Percentiles rank a stretch among this genome's conserved stretches.
phyloP scores from a whole-genome alignment of 2,113 vertebrate genomes.

The Bufo gargarizans region DNA sequence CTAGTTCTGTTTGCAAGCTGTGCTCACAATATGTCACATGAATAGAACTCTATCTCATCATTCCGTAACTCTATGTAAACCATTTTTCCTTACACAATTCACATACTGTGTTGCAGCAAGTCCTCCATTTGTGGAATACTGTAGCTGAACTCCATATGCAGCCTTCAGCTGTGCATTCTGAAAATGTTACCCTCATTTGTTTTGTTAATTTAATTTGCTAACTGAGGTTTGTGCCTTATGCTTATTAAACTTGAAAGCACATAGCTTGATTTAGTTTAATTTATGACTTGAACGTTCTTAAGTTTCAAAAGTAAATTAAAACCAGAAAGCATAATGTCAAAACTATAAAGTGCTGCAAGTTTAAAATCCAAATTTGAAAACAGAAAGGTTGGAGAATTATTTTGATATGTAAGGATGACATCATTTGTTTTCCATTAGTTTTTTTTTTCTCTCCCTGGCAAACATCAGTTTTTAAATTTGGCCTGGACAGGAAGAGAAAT shows the following conservation, averaged over 20 bases:
- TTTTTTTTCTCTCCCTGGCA: not conserved
- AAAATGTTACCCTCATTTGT: constrained; percentile 33
- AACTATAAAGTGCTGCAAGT: constrained; percentile 37
- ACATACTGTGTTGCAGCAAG: not conserved
- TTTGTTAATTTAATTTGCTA: constrained; percentile 46
- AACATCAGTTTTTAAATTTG: not conserved
- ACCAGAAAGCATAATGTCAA: constrained; percentile 43
- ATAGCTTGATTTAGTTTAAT: constrained; percentile 32
- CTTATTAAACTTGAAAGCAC: constrained; percentile 46
- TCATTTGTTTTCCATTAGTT: constrained; percentile 25
- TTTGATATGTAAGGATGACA: constrained; percentile 25
- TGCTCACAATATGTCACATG: not conserved
- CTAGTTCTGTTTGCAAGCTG: constrained; percentile 13
- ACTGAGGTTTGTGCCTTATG: constrained; percentile 41
- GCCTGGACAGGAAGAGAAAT: too few relatives aligned
- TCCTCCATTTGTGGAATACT: constrained; percentile 10
- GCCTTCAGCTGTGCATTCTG: constrained; percentile 36
- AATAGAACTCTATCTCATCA: not conserved
- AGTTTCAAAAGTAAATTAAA: constrained; percentile 49
- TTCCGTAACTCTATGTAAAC: not conserved
- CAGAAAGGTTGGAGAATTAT: constrained; percentile 36
- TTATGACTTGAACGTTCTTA: constrained; percentile 44
- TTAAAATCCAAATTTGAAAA: constrained; percentile 32
- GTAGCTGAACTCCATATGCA: constrained; percentile 21
- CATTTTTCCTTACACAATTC: not conserved